phyloP scores from a whole-genome alignment of 2,113 vertebrate genomes.

The Osmerus eperlanus region DNA sequence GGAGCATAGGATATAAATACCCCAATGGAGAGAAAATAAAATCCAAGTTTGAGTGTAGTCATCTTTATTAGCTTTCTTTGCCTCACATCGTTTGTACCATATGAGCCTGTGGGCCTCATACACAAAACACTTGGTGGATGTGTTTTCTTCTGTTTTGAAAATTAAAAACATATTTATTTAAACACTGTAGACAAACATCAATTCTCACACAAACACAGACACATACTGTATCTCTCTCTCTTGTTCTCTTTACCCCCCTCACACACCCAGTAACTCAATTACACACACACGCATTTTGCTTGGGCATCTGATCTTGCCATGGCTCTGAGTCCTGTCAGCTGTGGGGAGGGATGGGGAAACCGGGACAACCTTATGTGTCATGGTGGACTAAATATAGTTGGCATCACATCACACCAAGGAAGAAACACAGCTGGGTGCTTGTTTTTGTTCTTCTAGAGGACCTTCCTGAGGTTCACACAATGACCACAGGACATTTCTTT shows the following conservation, averaged over 20 bases:
- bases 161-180: constrained; percentile 29
- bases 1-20: too few relatives aligned
- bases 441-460: constrained; percentile 63
- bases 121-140: not conserved
- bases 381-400: constrained; percentile 57
- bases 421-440: constrained; percentile 65
- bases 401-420: constrained; percentile 47
- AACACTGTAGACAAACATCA: constrained; percentile 15
- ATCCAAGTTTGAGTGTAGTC: too few relatives aligned
- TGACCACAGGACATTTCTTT: constrained; percentile 22
- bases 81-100: too few relatives aligned
- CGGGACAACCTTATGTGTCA: constrained; percentile 42
- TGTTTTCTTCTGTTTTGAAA: constrained; percentile 13
- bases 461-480: constrained; percentile 52
- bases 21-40: too few relatives aligned
- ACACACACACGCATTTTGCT: constrained; percentile 19
- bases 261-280: not conserved
- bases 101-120: too few relatives aligned
- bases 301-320: constrained; percentile 25
- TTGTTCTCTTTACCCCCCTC: not conserved
- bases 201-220: constrained; percentile 4
- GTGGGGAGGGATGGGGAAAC: constrained; percentile 1
- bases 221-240: not conserved
- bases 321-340: constrained; percentile 23
- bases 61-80: too few relatives aligned